Conservation (phyloP, 1,140 invertebrate species). For the Ectropis grisescens region DNA sequence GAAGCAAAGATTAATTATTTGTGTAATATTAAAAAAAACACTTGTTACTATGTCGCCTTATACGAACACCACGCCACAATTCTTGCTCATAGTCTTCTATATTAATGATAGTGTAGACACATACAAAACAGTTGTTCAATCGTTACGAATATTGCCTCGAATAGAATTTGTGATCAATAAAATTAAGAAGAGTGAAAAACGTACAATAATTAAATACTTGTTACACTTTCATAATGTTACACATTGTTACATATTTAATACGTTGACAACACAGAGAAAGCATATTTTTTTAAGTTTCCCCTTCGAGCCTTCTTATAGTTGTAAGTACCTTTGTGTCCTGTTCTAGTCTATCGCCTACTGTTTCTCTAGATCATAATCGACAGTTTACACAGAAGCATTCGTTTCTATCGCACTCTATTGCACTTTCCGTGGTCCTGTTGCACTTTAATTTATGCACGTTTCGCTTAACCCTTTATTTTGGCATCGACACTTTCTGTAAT, state of each 20-base stretch:
- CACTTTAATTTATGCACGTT: constrained; percentile 49
- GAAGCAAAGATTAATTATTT: constrained; percentile 17
- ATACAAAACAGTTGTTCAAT: constrained; percentile 1
- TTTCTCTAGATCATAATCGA: too few species aligned
- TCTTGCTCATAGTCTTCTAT: background rate
- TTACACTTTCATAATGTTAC: constrained; percentile 60
- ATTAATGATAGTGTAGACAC: too few species aligned
- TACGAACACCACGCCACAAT: constrained; percentile 18
- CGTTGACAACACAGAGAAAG: constrained; percentile 42
- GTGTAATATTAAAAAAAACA: constrained; percentile 18
- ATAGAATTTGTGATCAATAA: constrained; percentile 49
- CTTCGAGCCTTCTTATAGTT: constrained; percentile 16
- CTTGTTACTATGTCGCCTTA: constrained; percentile 23
- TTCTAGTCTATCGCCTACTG: constrained; percentile 1
- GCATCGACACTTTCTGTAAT: constrained; percentile 23
- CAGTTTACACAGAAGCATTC: background rate
- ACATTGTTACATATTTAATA: constrained; percentile 55
- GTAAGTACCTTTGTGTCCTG: constrained; percentile 10
- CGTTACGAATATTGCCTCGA: constrained; percentile 36
- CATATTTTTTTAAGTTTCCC: constrained; percentile 54
- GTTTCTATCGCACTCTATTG: constrained; percentile 23
- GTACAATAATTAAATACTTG: constrained; percentile 60
- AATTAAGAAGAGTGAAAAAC: constrained; percentile 51
- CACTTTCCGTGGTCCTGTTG: constrained; percentile 51
- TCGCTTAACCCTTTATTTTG: constrained; percentile 39